Conservation (phyloP, 2,888 invertebrate genomes). For the Subacronicta megacephala region DNA sequence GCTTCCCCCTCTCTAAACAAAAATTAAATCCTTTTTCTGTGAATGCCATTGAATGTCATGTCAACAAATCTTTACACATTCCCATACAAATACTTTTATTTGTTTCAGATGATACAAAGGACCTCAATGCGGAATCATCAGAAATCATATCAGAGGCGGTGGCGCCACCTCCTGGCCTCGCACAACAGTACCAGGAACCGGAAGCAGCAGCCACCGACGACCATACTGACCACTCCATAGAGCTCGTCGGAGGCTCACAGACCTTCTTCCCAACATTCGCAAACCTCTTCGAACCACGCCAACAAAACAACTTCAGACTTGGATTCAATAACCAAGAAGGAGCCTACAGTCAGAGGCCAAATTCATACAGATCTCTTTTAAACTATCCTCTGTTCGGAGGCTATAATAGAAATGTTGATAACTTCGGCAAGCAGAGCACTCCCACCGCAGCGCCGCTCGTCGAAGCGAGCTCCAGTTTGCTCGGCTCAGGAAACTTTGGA, state of each 20-base stretch:
- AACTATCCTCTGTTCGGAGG: constrained; percentile 83
- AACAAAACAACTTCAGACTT: constrained; percentile 88
- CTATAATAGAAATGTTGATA: constrained; percentile 75
- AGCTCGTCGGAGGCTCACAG: constrained; percentile 90
- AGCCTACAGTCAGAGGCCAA: constrained; percentile 90
- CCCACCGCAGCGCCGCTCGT: constrained; percentile 79
- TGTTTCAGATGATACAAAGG: constrained; percentile 81
- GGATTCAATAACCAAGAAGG: constrained; percentile 90
- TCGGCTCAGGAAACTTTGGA: constrained; percentile 96
- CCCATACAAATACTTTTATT: constrained; percentile 51
- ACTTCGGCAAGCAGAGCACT: constrained; percentile 78
- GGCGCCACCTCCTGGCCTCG: constrained; percentile 73
- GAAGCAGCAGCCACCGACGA: constrained; percentile 71
- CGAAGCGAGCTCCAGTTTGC: constrained; percentile 90
- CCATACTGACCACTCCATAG: constrained; percentile 85
- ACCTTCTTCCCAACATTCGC: constrained; percentile 95
- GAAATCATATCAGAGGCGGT: constrained; percentile 84
- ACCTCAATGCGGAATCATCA: constrained; percentile 84
- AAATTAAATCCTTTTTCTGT: background rate
- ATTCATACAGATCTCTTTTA: constrained; percentile 82
- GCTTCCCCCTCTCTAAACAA: background rate
- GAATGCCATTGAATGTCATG: background rate
- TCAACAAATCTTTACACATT: constrained; percentile 23
- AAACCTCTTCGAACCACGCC: constrained; percentile 90
- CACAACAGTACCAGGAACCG: constrained; percentile 61